phyloP scores from a whole-genome alignment of 2,797 vertebrate species.

The Syngnathus acus region DNA sequence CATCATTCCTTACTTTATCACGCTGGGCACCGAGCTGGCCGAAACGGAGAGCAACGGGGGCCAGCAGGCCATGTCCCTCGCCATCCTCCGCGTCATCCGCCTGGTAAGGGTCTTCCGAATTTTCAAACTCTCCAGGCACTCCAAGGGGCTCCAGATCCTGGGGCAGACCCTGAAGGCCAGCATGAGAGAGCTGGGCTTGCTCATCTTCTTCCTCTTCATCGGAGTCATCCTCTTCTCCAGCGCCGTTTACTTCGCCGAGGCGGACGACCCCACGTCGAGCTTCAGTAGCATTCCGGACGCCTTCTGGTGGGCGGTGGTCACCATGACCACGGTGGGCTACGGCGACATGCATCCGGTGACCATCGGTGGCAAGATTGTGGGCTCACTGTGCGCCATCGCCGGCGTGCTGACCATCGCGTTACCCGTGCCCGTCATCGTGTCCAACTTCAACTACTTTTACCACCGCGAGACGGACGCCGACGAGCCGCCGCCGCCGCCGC shows the following conservation, averaged over 20 bases:
- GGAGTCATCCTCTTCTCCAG: constrained; percentile 98
- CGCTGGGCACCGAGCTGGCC: constrained; percentile 90
- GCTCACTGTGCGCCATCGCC: constrained; percentile 92
- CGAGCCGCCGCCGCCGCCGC: constrained; percentile 78
- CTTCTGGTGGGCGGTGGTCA: constrained; percentile 99
- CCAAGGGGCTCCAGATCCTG: constrained; percentile 95
- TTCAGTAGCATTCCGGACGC: constrained; percentile 97
- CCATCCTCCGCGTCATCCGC: constrained; percentile 92
- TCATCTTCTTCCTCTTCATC: constrained; percentile 98
- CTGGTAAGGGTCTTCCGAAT: constrained; percentile 94
- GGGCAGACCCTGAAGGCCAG: constrained; percentile 97
- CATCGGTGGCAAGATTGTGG: constrained; percentile 95
- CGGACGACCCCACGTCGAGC: constrained; percentile 88
- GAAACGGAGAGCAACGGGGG: constrained; percentile 84
- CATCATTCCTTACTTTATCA: constrained; percentile 98
- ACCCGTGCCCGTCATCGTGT: constrained; percentile 96
- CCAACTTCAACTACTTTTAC: constrained; percentile 99
- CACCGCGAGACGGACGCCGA: constrained; percentile 96
- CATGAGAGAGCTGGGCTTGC: constrained; percentile 91
- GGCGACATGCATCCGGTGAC: constrained; percentile 99
- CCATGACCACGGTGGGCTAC: constrained; percentile 97
- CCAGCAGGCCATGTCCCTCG: constrained; percentile 95
- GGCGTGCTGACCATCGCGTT: constrained; percentile 95
- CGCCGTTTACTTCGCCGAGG: constrained; percentile 95
- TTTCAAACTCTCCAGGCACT: constrained; percentile 96